phyloP scores from a whole-genome alignment of 2,888 invertebrate species.

The Stenichneumon culpator region DNA sequence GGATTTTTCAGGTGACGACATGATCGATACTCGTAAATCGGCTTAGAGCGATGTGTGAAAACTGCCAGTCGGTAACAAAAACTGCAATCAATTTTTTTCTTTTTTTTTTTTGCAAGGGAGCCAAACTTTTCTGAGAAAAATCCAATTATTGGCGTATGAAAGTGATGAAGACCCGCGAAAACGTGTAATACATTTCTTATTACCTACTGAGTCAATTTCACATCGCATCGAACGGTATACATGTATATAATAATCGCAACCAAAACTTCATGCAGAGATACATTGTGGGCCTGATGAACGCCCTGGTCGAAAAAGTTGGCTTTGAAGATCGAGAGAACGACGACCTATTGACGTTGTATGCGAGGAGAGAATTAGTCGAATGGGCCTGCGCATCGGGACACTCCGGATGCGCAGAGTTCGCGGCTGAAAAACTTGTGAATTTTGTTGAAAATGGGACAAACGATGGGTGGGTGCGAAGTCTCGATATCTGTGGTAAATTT shows the following conservation, averaged over 20 bases:
- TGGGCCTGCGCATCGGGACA: slow-evolving; percentile 83
- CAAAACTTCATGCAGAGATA: slow-evolving; percentile 71
- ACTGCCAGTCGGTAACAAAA: too few species aligned
- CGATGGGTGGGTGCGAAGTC: slow-evolving; percentile 52
- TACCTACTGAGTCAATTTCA: neutral
- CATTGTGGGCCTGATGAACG: slow-evolving; percentile 75
- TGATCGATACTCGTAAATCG: neutral
- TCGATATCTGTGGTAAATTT: neutral
- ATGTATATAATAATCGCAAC: neutral
- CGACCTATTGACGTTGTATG: slow-evolving; percentile 75
- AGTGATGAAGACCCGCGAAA: too few species aligned
- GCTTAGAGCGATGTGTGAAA: neutral
- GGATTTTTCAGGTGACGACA: slow-evolving; percentile 35
- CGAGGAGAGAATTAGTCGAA: slow-evolving; percentile 75
- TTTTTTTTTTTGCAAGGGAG: slow-evolving; percentile 53
- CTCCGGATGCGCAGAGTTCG: slow-evolving; percentile 81
- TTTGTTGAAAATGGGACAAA: slow-evolving; percentile 50
- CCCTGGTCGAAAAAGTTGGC: slow-evolving; percentile 75
- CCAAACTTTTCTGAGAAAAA: too few species aligned
- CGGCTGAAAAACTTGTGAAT: slow-evolving; percentile 63
- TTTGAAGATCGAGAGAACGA: slow-evolving; percentile 75
- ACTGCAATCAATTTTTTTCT: slow-evolving; percentile 74
- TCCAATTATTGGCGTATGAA: too few species aligned
- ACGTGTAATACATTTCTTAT: too few species aligned
- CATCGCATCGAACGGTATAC: neutral